phyloP scores from a whole-genome alignment of 2,113 vertebrate species.

The Callorhinus ursinus region DNA sequence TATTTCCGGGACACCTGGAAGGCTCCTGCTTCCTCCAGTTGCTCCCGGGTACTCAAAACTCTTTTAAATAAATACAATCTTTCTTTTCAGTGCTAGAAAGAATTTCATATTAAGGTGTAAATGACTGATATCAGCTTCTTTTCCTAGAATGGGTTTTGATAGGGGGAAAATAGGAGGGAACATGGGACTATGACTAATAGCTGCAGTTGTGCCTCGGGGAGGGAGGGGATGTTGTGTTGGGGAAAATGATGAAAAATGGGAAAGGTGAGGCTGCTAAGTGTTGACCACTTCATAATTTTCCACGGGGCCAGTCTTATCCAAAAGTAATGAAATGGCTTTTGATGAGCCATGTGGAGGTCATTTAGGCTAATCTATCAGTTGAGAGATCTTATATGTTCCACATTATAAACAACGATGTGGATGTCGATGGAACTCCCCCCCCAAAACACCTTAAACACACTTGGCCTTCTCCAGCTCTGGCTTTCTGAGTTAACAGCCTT shows the following conservation, averaged over 20 bases:
- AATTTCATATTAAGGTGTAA: constrained; percentile 37
- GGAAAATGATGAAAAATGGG: background rate
- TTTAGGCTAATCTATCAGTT: background rate
- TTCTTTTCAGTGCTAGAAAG: constrained; percentile 1
- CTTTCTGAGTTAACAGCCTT: background rate
- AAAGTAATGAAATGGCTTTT: constrained; percentile 28
- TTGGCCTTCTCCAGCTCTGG: background rate
- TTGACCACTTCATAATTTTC: constrained; percentile 17
- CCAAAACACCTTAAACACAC: background rate
- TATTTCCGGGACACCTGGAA: constrained; percentile 46
- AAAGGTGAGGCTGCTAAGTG: background rate
- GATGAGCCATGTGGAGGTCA: background rate
- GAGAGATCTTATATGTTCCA: background rate
- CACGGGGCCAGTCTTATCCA: background rate
- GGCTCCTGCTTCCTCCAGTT: background rate
- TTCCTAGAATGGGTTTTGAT: constrained; percentile 30
- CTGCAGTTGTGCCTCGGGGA: background rate
- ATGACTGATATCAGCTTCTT: constrained; percentile 31
- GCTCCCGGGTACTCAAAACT: constrained; percentile 34
- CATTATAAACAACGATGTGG: background rate
- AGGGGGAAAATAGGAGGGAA: background rate
- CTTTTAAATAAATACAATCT: constrained; percentile 20
- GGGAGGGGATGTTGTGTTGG: background rate
- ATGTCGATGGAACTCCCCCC: background rate
- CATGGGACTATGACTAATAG: background rate